Evolutionary conservation across 2,797 vertebrate genomes (phyloP).

Genomic region (Peromyscus eremicus): DNA sequence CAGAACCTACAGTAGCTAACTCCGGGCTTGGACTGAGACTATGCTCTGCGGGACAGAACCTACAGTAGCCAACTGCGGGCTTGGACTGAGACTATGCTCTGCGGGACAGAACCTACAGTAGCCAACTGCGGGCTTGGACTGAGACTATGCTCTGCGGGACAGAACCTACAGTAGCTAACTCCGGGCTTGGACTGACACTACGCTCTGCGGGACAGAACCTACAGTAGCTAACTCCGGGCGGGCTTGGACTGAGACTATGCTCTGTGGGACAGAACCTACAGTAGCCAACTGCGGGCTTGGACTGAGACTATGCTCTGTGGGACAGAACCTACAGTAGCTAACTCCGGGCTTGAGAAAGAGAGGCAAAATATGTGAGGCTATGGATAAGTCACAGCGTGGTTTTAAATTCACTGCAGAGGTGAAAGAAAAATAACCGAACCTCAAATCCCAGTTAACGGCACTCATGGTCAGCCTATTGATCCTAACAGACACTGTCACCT

Average conservation of each 20-base stretch:
- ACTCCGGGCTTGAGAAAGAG: background rate
- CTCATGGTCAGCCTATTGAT: background rate
- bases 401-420: background rate
- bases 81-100: background rate
- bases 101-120: background rate
- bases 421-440: background rate
- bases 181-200: background rate
- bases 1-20: fast-evolving
- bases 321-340: fast-evolving
- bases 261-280: too few species aligned
- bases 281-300: fast-evolving
- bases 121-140: background rate
- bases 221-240: fast-evolving
- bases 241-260: too few species aligned
- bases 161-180: fast-evolving
- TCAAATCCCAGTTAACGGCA: background rate
- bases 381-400: background rate
- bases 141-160: too few species aligned
- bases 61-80: fast-evolving
- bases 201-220: background rate
- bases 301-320: background rate
- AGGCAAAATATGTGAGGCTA: background rate
- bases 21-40: background rate
- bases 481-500: background rate
- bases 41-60: too few species aligned